Percentiles rank a stretch among this genome's conserved stretches.
phyloP scores from a whole-genome alignment of 2,888 invertebrate genomes.

The Achlya flavicornis region DNA sequence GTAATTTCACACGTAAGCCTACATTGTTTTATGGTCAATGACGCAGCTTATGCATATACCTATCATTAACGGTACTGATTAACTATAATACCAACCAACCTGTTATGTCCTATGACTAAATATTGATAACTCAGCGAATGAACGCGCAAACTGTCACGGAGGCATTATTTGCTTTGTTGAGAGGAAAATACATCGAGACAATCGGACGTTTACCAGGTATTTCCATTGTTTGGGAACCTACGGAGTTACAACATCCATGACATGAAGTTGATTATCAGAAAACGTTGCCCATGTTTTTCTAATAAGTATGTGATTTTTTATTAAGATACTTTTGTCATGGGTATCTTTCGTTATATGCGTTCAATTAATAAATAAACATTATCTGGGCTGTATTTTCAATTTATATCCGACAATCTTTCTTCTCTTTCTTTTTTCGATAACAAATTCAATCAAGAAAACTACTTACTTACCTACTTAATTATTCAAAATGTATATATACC shows the following conservation, averaged over 20 bases:
- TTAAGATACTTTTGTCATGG: no score
- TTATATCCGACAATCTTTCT: no score
- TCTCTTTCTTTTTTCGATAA: no score
- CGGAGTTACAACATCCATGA: neutral
- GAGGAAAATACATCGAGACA: neutral
- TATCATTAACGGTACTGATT: neutral
- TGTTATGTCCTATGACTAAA: slow-evolving; percentile 5
- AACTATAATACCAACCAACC: slow-evolving; percentile 5
- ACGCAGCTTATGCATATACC: neutral
- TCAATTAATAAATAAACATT: no score
- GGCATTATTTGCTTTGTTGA: slow-evolving; percentile 8
- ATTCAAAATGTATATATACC: no score
- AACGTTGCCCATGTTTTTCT: no score
- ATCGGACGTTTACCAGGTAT: neutral
- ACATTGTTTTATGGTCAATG: slow-evolving; percentile 1
- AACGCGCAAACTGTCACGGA: slow-evolving; percentile 3
- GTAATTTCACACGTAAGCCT: slow-evolving; percentile 1
- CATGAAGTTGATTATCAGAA: no score
- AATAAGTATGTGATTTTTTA: neutral
- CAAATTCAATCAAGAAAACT: no score
- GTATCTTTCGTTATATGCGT: no score
- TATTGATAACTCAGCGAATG: slow-evolving; percentile 8
- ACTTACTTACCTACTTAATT: no score
- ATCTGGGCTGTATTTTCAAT: no score
- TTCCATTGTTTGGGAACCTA: neutral